These are phyloP conservation scores for Crocidura indochinensis DNA, from an alignment of 2,797 vertebrate species.

Conservation along the genomic window DNA sequence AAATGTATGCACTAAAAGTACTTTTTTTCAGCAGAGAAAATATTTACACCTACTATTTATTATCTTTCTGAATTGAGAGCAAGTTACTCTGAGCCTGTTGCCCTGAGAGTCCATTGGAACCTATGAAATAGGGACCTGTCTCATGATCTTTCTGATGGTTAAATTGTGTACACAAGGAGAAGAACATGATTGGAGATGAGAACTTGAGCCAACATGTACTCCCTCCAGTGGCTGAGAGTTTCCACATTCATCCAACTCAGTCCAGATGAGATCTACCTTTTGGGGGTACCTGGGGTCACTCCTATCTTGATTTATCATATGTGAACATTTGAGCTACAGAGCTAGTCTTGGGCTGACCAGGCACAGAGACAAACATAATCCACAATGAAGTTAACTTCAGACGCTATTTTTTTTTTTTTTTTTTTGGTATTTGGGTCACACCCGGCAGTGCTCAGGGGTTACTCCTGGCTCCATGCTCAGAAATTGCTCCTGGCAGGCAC, in stretches of 20 bases:
- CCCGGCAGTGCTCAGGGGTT: too few species aligned
- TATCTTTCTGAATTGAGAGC: conserved; percentile 12
- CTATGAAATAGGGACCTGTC: not conserved
- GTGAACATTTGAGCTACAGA: not conserved
- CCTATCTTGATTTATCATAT: not conserved
- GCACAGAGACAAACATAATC: not conserved
- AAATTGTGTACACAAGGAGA: not conserved
- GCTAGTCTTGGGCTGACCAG: not conserved
- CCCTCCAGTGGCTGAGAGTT: not conserved
- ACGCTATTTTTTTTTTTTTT: too few species aligned
- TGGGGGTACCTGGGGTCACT: not conserved
- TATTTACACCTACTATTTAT: not conserved
- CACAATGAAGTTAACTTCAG: too few species aligned
- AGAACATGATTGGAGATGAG: too few species aligned
- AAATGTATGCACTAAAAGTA: not conserved
- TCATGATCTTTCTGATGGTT: not conserved
- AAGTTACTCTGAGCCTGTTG: not conserved
- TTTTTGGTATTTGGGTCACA: too few species aligned
- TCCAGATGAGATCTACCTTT: too few species aligned
- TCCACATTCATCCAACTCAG: not conserved
- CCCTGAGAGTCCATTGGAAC: conserved; percentile 22
- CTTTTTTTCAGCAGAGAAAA: conserved; percentile 30
- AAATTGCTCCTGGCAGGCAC: too few species aligned
- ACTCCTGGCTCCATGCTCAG: too few species aligned
- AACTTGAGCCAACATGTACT: not conserved